Percentiles rank a stretch among this genome's conserved stretches.
These are phyloP conservation scores for Microchirus variegatus DNA, from an alignment of 2,797 vertebrate genomes.

Conservation along the genomic window DNA sequence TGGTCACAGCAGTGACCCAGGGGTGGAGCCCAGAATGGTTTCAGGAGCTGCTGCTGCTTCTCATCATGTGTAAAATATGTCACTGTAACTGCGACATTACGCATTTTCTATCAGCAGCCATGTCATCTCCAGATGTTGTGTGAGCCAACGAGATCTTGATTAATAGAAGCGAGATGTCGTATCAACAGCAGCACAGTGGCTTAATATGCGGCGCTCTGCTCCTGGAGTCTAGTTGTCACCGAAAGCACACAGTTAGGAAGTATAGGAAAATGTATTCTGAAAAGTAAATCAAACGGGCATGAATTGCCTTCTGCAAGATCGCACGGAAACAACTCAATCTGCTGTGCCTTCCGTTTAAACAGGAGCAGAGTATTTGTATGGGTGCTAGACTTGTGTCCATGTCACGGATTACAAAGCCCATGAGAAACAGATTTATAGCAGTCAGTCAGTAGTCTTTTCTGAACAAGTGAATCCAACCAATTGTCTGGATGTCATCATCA, in stretches of 20 bases:
- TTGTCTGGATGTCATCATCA: slow-evolving; percentile 51
- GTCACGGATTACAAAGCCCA: slow-evolving; percentile 54
- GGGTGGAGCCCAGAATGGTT: slow-evolving; percentile 41
- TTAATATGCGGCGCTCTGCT: not conserved
- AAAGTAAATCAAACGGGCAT: no score
- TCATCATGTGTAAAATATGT: slow-evolving; percentile 60
- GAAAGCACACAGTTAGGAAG: slow-evolving; percentile 6
- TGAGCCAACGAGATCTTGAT: slow-evolving; percentile 25
- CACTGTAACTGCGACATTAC: slow-evolving; percentile 36
- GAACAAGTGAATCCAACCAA: slow-evolving; percentile 40
- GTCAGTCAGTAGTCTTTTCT: slow-evolving; percentile 54
- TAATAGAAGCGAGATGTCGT: slow-evolving; percentile 21
- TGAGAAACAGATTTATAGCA: slow-evolving; percentile 66
- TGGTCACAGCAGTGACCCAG: slow-evolving; percentile 20
- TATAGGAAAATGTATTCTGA: no score
- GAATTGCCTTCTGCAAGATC: slow-evolving; percentile 44
- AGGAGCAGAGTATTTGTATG: slow-evolving; percentile 59
- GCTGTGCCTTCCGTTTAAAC: slow-evolving; percentile 60
- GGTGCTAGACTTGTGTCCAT: slow-evolving; percentile 57
- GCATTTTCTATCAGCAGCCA: slow-evolving; percentile 41
- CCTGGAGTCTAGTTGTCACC: slow-evolving; percentile 15
- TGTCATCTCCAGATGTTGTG: slow-evolving; percentile 57
- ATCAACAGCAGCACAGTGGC: not conserved
- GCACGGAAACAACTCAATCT: slow-evolving; percentile 55
- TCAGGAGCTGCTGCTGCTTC: slow-evolving; percentile 31